A percentile compares a stretch with the other conserved stretches of the same genome.
Conservation (phyloP, 23 tunicate species). For the Botrylloides violaceus region DNA sequence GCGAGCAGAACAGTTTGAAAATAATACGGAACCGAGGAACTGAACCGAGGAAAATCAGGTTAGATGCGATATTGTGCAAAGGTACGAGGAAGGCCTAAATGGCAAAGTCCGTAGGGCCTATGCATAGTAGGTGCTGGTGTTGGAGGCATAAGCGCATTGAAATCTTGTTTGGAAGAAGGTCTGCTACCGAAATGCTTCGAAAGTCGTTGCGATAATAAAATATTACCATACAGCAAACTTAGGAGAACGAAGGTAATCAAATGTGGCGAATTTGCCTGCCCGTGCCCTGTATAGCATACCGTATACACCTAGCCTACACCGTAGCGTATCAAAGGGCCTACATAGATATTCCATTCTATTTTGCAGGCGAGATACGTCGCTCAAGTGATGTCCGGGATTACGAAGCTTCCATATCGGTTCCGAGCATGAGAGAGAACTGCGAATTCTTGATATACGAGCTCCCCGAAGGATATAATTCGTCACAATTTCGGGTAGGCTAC, state of each 20-base stretch:
- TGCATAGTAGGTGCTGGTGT: constrained; percentile 70
- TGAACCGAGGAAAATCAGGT: too few species aligned
- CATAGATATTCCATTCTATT: background rate
- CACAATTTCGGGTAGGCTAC: constrained; percentile 13
- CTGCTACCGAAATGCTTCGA: constrained; percentile 50
- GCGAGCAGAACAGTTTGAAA: too few species aligned
- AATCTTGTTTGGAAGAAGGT: constrained; percentile 55
- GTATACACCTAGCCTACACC: too few species aligned
- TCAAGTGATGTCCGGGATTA: constrained; percentile 38
- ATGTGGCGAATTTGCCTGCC: too few species aligned
- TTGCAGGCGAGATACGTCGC: constrained; percentile 38
- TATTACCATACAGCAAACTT: too few species aligned
- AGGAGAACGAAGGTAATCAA: too few species aligned
- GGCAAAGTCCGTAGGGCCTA: constrained; percentile 28
- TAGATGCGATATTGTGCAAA: background rate
- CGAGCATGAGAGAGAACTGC: constrained; percentile 26
- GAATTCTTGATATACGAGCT: background rate
- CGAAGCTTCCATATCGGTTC: constrained; percentile 30
- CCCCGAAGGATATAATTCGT: background rate
- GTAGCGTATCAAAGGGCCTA: too few species aligned
- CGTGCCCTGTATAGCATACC: too few species aligned
- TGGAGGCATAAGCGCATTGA: constrained; percentile 40
- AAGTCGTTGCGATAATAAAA: constrained; percentile 25
- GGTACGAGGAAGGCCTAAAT: background rate
- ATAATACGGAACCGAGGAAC: too few species aligned